Evolutionary conservation across 2,113 vertebrate genomes (phyloP).

Genomic region (Nanorana parkeri): DNA sequence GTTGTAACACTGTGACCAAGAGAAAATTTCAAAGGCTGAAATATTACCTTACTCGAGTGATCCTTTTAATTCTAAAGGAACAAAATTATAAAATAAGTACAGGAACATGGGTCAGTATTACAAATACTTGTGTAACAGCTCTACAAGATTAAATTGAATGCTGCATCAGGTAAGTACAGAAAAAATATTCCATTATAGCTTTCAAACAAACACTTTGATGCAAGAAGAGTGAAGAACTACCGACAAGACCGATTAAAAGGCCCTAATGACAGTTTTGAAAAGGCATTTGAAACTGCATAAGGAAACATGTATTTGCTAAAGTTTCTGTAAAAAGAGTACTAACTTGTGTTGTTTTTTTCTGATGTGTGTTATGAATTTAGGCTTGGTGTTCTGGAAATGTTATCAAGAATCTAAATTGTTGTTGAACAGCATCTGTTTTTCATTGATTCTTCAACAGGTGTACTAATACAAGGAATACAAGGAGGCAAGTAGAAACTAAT

Average conservation of each 20-base stretch:
- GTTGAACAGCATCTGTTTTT: no score
- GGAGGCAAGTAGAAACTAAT: no score
- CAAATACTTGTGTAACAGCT: neutral
- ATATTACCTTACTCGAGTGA: conserved; percentile 10
- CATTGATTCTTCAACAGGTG: no score
- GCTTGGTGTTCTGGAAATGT: no score
- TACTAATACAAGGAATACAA: no score
- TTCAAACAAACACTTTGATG: conserved; percentile 16
- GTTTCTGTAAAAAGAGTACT: no score
- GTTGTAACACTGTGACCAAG: conserved; percentile 17
- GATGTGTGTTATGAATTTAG: no score
- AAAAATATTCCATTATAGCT: conserved; percentile 8
- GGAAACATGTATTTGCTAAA: neutral
- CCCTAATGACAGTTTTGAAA: neutral
- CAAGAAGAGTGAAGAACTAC: conserved; percentile 17
- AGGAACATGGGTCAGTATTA: neutral
- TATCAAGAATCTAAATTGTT: no score
- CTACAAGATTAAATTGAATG: conserved; percentile 11
- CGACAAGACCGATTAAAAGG: neutral
- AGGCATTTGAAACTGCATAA: neutral
- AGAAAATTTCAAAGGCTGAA: conserved; percentile 10
- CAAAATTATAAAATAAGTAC: neutral
- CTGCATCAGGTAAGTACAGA: neutral
- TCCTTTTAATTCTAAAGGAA: conserved; percentile 38
- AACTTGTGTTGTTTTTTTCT: no score